Conservation (phyloP, 35 echinoderm and acorn worm genomes). For the Chiridota heheva region DNA sequence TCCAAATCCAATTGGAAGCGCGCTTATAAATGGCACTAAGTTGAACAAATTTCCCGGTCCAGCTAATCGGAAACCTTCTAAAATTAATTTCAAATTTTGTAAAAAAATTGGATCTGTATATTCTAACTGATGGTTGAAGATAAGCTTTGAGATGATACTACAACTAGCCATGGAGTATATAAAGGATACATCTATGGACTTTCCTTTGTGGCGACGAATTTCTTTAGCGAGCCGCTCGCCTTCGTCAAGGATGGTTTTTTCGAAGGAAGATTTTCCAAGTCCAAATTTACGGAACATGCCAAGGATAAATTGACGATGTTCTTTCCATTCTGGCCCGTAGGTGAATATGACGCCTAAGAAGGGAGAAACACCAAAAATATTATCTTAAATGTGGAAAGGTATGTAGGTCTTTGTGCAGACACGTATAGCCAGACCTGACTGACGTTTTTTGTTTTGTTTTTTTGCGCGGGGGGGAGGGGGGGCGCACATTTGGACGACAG, state of each 20-base stretch:
- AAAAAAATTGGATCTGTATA: conserved; percentile 16
- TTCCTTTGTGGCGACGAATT: neutral
- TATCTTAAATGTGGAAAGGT: too few species aligned
- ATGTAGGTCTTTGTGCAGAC: too few species aligned
- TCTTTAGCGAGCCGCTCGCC: neutral
- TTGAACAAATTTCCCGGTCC: conserved; percentile 1
- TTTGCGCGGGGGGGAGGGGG: too few species aligned
- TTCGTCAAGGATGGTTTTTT: conserved; percentile 18
- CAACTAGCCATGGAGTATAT: conserved; percentile 27
- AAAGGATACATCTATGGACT: neutral
- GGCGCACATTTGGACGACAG: too few species aligned
- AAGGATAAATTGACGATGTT: conserved; percentile 5
- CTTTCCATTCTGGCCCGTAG: conserved; percentile 11
- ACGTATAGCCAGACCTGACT: too few species aligned
- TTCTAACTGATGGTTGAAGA: neutral
- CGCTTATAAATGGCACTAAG: neutral
- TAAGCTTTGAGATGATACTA: conserved; percentile 9
- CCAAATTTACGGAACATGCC: conserved; percentile 24
- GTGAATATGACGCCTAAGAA: conserved; percentile 6
- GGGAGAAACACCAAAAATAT: neutral
- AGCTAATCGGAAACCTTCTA: conserved; percentile 19
- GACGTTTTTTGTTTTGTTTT: too few species aligned
- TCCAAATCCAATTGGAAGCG: conserved; percentile 17
- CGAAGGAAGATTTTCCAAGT: conserved; percentile 1
- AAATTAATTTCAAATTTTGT: neutral